These are phyloP conservation scores for Abrostola triplasia DNA, from an alignment of 2,888 invertebrate species.

Conservation along the genomic window DNA sequence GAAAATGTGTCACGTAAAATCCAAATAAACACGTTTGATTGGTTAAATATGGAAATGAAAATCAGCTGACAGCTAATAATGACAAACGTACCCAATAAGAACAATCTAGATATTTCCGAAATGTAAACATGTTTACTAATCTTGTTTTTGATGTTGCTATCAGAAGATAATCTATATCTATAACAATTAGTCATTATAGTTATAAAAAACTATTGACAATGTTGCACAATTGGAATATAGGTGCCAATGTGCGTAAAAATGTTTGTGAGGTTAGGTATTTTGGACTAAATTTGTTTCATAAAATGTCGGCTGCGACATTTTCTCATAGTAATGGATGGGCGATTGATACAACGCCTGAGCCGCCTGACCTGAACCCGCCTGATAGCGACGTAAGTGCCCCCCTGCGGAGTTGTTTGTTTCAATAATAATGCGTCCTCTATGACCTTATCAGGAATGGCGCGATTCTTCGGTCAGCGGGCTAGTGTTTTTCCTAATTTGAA, in stretches of 20 bases:
- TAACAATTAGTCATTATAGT: conserved; percentile 15
- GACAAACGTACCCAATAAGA: background rate
- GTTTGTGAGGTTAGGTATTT: conserved; percentile 49
- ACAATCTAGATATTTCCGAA: conserved; percentile 8
- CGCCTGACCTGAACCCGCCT: conserved; percentile 62
- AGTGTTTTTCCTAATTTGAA: conserved; percentile 58
- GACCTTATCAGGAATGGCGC: conserved; percentile 64
- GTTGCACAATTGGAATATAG: conserved; percentile 36
- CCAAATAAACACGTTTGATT: conserved; percentile 12
- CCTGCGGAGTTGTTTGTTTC: conserved; percentile 84
- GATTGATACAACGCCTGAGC: conserved; percentile 83
- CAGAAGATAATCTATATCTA: conserved; percentile 24
- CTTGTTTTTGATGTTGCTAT: conserved; percentile 23
- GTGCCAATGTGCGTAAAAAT: conserved; percentile 51
- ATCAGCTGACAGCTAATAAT: conserved; percentile 32
- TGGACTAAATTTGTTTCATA: conserved; percentile 42
- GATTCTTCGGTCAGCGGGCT: conserved; percentile 37
- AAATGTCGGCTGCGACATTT: conserved; percentile 72
- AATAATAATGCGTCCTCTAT: conserved; percentile 73
- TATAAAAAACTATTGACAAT: conserved; percentile 17
- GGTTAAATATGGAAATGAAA: accelerated
- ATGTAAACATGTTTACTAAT: conserved; percentile 41
- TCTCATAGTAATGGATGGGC: conserved; percentile 79
- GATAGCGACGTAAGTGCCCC: conserved; percentile 86
- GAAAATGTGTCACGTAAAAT: accelerated